Percentiles rank a stretch among this genome's conserved stretches.
These are phyloP conservation scores for Galemys pyrenaicus DNA, from an alignment of 2,113 vertebrate genomes.

Conservation along the genomic window DNA sequence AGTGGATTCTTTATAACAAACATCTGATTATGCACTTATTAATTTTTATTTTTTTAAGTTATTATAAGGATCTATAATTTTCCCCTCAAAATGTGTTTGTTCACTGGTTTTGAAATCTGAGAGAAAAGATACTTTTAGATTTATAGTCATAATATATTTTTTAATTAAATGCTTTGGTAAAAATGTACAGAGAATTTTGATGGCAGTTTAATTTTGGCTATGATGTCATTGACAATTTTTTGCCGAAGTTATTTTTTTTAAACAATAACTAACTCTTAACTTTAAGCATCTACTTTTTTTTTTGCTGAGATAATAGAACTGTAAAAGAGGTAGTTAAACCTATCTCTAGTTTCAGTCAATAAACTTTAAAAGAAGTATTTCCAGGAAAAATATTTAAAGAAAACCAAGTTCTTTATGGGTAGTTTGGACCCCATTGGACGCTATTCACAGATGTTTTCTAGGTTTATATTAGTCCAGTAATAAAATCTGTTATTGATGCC, in stretches of 20 bases:
- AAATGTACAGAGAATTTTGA: neutral
- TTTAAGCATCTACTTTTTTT: slow-evolving; percentile 14
- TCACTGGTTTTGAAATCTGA: slow-evolving; percentile 21
- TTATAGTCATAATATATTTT: neutral
- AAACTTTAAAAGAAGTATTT: slow-evolving; percentile 46
- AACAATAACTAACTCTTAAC: slow-evolving; percentile 24
- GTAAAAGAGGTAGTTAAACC: slow-evolving; percentile 37
- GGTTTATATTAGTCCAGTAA: neutral
- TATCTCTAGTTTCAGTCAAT: neutral
- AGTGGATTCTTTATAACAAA: neutral
- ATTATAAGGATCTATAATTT: neutral
- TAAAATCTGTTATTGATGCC: neutral
- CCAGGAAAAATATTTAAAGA: neutral
- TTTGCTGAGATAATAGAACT: slow-evolving; percentile 19
- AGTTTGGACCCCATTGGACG: neutral
- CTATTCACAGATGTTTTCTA: neutral
- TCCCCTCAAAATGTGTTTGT: neutral
- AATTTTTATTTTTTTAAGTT: slow-evolving; percentile 1
- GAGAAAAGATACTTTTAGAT: slow-evolving; percentile 2
- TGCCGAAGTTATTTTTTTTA: neutral
- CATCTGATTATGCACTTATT: neutral
- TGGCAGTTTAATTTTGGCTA: slow-evolving; percentile 37
- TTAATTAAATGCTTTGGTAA: neutral
- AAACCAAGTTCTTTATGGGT: neutral
- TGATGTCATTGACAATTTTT: slow-evolving; percentile 45